Percentiles rank a stretch among this genome's conserved stretches.
Conservation (phyloP, 1,140 invertebrate genomes). For the Nilaparvata lugens region DNA sequence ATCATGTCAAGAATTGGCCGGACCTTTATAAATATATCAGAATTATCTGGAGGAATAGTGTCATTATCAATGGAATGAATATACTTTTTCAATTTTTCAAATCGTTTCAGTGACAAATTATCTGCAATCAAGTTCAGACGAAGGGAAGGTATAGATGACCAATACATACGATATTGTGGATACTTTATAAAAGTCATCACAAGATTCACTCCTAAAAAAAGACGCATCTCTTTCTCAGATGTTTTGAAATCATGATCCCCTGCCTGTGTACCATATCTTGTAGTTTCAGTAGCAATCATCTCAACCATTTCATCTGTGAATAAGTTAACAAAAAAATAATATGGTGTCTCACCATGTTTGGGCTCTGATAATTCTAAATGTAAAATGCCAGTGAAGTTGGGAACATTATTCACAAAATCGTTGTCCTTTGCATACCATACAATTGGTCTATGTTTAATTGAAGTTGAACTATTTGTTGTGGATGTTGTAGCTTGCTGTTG, state of each 20-base stretch:
- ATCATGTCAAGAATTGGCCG: constrained; percentile 11
- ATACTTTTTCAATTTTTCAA: constrained; percentile 8
- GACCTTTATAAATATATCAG: constrained; percentile 20
- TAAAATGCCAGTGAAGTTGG: background rate
- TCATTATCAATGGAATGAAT: constrained; percentile 19
- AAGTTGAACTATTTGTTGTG: too few relatives aligned
- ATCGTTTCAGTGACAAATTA: background rate
- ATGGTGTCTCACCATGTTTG: background rate
- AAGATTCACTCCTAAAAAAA: background rate
- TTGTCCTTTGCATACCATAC: background rate
- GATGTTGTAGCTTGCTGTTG: too few relatives aligned
- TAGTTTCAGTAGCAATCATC: background rate
- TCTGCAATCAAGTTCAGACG: background rate
- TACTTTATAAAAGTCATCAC: background rate
- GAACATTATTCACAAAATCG: too few relatives aligned
- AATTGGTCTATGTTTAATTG: too few relatives aligned
- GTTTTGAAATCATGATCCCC: background rate
- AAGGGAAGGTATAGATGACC: background rate
- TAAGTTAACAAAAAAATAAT: background rate
- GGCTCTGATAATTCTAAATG: background rate
- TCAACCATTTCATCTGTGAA: background rate
- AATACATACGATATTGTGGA: constrained; percentile 4
- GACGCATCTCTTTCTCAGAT: background rate
- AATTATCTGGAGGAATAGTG: constrained; percentile 14
- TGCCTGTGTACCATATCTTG: background rate